Percentiles rank a stretch among this genome's conserved stretches.
phyloP scores from a whole-genome alignment of 2,888 invertebrate genomes.

The Pseudococcus jackbeardsleyi region DNA sequence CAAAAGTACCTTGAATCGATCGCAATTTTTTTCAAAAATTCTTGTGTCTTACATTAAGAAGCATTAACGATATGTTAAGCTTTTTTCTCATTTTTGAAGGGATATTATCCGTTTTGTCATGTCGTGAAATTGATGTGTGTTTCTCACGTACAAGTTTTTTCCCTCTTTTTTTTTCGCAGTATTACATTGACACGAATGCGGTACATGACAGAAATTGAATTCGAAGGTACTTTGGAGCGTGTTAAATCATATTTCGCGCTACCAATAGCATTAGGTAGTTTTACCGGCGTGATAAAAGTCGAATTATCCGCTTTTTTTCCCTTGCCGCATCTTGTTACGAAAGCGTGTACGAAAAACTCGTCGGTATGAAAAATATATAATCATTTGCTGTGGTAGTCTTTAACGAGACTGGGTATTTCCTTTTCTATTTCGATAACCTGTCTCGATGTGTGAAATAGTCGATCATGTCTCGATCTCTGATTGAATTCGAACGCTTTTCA shows the following conservation, averaged over 20 bases:
- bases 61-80: slow-evolving; percentile 43
- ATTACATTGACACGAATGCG: slow-evolving; percentile 38
- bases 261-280: slow-evolving; percentile 31
- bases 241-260: slow-evolving; percentile 50
- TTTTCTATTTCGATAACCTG: no score
- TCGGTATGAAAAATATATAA: background rate
- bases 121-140: slow-evolving; percentile 29
- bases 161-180: background rate
- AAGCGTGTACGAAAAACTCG: background rate
- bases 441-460: no score
- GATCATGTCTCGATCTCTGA: no score
- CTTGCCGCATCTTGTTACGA: background rate
- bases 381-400: slow-evolving; percentile 8
- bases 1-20: background rate
- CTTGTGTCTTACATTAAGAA: background rate
- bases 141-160: slow-evolving; percentile 4
- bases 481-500: no score
- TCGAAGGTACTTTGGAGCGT: slow-evolving; percentile 43
- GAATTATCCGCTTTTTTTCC: background rate
- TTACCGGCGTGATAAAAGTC: slow-evolving; percentile 11
- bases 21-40: background rate
- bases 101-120: slow-evolving; percentile 36
- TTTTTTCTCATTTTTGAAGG: background rate
- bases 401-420: background rate
- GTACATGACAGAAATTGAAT: slow-evolving; percentile 54